Conservation (phyloP, 2,113 vertebrate genomes). For the Hippocampus barbouri region DNA sequence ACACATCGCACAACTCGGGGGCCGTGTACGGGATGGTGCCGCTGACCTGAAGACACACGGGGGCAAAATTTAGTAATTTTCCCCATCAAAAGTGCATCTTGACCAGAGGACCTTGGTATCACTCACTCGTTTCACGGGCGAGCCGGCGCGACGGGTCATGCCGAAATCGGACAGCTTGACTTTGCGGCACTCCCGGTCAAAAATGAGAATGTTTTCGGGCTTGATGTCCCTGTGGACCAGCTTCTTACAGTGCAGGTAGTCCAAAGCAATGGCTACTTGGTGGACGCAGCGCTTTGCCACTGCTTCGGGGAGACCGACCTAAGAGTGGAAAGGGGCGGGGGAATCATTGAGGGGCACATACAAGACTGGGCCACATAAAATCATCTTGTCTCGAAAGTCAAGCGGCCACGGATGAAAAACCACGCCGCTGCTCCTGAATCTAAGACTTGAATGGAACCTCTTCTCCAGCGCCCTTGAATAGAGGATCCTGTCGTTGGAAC, state of each 20-base stretch:
- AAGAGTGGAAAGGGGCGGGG: neutral
- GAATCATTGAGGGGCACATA: neutral
- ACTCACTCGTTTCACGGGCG: slow-evolving; percentile 77
- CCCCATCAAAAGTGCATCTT: neutral
- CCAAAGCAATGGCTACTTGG: slow-evolving; percentile 79
- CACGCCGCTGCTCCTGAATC: too few species aligned
- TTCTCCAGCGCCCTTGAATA: too few species aligned
- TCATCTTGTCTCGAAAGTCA: too few species aligned
- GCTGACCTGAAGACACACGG: slow-evolving; percentile 59
- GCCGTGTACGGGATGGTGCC: slow-evolving; percentile 84
- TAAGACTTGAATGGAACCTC: too few species aligned
- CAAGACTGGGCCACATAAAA: too few species aligned
- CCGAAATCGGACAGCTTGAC: slow-evolving; percentile 82
- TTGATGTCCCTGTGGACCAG: slow-evolving; percentile 82
- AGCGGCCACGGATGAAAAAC: too few species aligned
- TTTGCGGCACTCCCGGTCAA: slow-evolving; percentile 80
- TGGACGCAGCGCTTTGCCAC: slow-evolving; percentile 81
- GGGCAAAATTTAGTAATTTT: neutral
- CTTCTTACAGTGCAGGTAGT: slow-evolving; percentile 80
- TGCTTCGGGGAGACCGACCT: slow-evolving; percentile 78
- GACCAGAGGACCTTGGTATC: neutral
- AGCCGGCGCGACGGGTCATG: slow-evolving; percentile 79
- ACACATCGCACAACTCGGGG: slow-evolving; percentile 76
- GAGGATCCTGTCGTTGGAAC: too few species aligned
- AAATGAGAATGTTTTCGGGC: slow-evolving; percentile 82